Evolutionary conservation across 2,113 vertebrate genomes (phyloP).

Genomic region (Eptatretus burgeri): DNA sequence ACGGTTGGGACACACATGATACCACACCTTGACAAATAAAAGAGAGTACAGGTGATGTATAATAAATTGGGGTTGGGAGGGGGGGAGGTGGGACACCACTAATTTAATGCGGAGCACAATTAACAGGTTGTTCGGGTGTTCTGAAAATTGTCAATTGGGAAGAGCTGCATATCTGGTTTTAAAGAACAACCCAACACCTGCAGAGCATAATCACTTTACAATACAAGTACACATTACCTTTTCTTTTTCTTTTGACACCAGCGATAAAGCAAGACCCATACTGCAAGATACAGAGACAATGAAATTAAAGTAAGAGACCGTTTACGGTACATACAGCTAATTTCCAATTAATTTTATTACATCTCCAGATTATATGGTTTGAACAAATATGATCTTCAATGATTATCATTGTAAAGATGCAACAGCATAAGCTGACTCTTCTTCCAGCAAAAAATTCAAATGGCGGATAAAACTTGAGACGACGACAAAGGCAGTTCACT

Average conservation of each 20-base stretch:
- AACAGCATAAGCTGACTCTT: no score
- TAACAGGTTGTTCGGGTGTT: no score
- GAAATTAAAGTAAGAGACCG: background rate
- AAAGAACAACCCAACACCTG: background rate
- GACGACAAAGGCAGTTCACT: no score
- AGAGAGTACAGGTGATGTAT: background rate
- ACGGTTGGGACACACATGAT: constrained; percentile 58
- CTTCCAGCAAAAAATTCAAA: no score
- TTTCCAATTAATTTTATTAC: background rate
- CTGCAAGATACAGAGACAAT: background rate
- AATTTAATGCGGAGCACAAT: no score
- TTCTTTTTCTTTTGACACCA: constrained; percentile 84
- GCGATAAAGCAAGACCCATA: constrained; percentile 9
- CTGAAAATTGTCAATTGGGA: no score
- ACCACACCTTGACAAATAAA: constrained; percentile 45
- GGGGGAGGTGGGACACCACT: background rate
- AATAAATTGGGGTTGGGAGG: background rate
- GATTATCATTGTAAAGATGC: no score
- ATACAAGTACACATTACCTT: constrained; percentile 28
- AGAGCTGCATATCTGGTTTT: background rate
- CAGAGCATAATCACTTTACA: background rate
- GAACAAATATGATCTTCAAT: no score
- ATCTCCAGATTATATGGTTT: background rate
- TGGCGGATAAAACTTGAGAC: no score
- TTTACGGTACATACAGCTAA: accelerated